Conservation (phyloP, 2,113 vertebrate species). For the Albula glossodonta region DNA sequence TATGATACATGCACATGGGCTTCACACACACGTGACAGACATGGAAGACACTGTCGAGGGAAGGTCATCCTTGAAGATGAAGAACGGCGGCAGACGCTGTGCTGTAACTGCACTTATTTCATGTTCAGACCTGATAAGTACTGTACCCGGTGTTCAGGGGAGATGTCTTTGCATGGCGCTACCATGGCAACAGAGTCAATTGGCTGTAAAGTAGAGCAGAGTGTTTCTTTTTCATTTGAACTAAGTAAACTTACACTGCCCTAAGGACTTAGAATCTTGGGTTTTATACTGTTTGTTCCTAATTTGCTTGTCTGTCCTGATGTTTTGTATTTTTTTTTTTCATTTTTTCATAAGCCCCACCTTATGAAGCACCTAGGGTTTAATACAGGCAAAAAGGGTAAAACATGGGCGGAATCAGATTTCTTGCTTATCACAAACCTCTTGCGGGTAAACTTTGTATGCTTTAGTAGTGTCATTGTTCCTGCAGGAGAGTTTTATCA, state of each 20-base stretch:
- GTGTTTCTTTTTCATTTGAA: background rate
- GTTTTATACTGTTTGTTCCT: background rate
- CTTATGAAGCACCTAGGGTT: background rate
- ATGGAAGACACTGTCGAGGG: background rate
- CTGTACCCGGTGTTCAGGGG: background rate
- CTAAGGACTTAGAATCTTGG: background rate
- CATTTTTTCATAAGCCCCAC: background rate
- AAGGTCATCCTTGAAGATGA: background rate
- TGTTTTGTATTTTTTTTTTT: background rate
- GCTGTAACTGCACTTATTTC: background rate
- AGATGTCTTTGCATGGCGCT: background rate
- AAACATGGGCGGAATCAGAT: background rate
- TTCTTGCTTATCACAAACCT: background rate
- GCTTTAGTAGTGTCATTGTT: background rate
- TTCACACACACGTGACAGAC: background rate
- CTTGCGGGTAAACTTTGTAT: background rate
- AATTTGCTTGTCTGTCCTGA: background rate
- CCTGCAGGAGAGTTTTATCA: background rate
- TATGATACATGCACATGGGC: background rate
- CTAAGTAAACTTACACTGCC: background rate
- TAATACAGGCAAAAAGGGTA: background rate
- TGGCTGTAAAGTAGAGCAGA: background rate
- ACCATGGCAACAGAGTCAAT: background rate
- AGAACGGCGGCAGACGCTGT: background rate
- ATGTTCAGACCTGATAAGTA: background rate